These are phyloP conservation scores for Caenorhabditis sulstoni DNA, from an alignment of 2,888 invertebrate species.

Conservation along the genomic window DNA sequence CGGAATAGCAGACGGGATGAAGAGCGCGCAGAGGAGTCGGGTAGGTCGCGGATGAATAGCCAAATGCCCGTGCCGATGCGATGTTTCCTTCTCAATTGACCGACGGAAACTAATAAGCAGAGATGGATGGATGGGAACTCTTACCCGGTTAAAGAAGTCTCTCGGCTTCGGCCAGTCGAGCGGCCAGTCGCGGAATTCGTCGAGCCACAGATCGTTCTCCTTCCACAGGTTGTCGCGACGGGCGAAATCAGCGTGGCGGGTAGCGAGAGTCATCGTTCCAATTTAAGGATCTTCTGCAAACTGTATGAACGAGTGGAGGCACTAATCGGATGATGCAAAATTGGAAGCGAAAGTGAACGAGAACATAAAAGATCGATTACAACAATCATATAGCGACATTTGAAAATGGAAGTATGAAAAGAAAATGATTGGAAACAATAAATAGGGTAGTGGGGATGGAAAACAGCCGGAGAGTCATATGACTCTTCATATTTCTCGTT, in stretches of 20 bases:
- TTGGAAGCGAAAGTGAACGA: constrained; percentile 6
- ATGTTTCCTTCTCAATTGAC: constrained; percentile 39
- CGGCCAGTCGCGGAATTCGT: constrained; percentile 76
- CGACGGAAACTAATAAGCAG: constrained; percentile 46
- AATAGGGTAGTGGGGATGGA: constrained; percentile 10
- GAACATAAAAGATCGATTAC: constrained; percentile 1
- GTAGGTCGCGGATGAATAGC: constrained; percentile 59
- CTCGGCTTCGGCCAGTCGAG: constrained; percentile 77
- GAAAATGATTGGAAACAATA: constrained; percentile 5
- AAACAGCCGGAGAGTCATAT: constrained; percentile 7
- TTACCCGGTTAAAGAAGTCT: constrained; percentile 75
- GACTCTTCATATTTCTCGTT: not conserved
- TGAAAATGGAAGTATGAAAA: constrained; percentile 1
- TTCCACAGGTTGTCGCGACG: constrained; percentile 64
- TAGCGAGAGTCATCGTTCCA: constrained; percentile 62
- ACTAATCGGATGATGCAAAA: constrained; percentile 29
- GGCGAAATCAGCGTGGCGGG: constrained; percentile 59
- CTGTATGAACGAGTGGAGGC: not conserved
- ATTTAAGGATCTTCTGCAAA: not conserved
- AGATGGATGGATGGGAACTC: constrained; percentile 22
- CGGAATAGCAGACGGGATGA: constrained; percentile 46
- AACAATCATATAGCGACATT: not conserved
- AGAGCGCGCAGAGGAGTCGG: constrained; percentile 38
- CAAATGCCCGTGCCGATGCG: constrained; percentile 14
- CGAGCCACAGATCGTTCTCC: constrained; percentile 69